These are phyloP conservation scores for Rhinichthys osculus DNA, from an alignment of 2,797 vertebrate genomes.

Conservation along the genomic window DNA sequence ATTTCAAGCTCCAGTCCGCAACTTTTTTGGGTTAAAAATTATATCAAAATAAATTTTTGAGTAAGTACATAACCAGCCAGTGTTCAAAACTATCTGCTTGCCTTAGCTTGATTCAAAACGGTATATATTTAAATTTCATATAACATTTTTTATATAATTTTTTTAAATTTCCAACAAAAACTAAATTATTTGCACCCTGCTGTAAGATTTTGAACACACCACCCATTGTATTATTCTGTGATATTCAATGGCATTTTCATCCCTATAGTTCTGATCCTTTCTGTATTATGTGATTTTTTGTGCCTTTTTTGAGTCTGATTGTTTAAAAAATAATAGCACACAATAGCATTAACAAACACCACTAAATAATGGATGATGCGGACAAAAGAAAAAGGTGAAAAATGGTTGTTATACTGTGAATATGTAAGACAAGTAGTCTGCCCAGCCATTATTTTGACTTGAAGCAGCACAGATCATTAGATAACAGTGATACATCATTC, in stretches of 20 bases:
- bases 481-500: slow-evolving; percentile 22
- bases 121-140: too few relatives aligned
- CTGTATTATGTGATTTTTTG: not conserved
- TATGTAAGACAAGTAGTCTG: not conserved
- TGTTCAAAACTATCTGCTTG: too few relatives aligned
- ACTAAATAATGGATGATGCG: not conserved
- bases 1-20: too few relatives aligned
- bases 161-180: too few relatives aligned
- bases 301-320: not conserved
- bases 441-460: not conserved
- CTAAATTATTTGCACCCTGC: too few relatives aligned
- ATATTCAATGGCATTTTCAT: not conserved
- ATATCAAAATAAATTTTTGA: too few relatives aligned
- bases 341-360: not conserved
- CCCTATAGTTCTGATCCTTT: not conserved
- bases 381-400: not conserved
- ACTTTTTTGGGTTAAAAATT: too few relatives aligned
- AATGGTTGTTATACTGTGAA: not conserved
- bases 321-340: too few relatives aligned
- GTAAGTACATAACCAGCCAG: too few relatives aligned
- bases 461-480: slow-evolving; percentile 23
- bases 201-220: not conserved
- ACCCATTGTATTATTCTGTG: not conserved
- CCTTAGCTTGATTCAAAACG: too few relatives aligned
- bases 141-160: too few relatives aligned